phyloP scores from a whole-genome alignment of 2,888 invertebrate genomes.

The Cotesia congregata region DNA sequence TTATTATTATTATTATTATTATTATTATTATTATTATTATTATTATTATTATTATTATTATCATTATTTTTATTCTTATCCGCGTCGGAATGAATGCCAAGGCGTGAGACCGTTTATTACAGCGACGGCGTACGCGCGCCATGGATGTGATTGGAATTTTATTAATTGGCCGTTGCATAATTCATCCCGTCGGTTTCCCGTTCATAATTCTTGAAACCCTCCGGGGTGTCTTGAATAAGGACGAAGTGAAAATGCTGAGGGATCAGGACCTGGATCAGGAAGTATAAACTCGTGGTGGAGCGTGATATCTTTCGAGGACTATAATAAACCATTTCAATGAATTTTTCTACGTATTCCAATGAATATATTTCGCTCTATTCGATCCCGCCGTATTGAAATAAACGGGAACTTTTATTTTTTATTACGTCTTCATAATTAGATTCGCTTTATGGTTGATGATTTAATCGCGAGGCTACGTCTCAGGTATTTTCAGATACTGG shows the following conservation, averaged over 20 bases:
- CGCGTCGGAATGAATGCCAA: conserved; percentile 19
- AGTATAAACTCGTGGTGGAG: not conserved
- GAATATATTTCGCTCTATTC: not conserved
- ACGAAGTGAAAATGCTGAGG: conserved; percentile 2
- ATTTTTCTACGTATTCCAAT: not conserved
- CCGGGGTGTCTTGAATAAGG: conserved; percentile 3
- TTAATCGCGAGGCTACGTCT: not conserved
- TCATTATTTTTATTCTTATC: conserved; percentile 8
- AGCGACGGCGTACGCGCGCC: conserved; percentile 41
- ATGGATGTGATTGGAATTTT: conserved; percentile 62
- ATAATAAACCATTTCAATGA: not conserved
- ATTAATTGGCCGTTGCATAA: conserved; percentile 64
- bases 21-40: too few relatives aligned
- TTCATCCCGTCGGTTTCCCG: conserved; percentile 56
- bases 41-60: conserved; percentile 18
- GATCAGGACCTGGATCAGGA: not conserved
- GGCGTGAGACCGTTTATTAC: conserved; percentile 41
- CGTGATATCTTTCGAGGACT: not conserved
- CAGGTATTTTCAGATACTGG: not conserved
- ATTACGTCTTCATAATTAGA: not conserved
- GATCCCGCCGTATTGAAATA: not conserved
- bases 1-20: conserved; percentile 1
- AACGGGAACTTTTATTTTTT: not conserved
- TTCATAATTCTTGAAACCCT: conserved; percentile 47
- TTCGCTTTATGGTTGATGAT: not conserved